A percentile compares a stretch with the other conserved stretches of the same genome.
Evolutionary conservation across 2,797 vertebrate genomes (phyloP).

Genomic region (Catamblyrhynchus diadema): DNA sequence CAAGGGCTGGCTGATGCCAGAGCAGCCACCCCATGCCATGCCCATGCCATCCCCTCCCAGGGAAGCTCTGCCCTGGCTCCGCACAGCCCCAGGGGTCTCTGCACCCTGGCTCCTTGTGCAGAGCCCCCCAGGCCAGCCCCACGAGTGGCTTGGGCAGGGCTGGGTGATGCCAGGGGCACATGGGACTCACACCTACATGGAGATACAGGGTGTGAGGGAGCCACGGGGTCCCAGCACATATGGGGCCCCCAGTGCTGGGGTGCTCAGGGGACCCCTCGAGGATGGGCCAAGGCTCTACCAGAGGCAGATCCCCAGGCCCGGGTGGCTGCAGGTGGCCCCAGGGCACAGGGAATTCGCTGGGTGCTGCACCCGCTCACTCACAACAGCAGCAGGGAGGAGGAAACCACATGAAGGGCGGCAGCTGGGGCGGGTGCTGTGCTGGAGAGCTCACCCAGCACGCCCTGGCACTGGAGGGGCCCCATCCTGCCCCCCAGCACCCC

Average conservation of each 20-base stretch:
- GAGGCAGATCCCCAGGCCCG: rapidly evolving
- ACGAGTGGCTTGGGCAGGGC: not conserved
- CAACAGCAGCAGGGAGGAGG: not conserved
- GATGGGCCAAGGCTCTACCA: not conserved
- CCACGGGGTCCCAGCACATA: rapidly evolving
- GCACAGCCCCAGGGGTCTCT: rapidly evolving
- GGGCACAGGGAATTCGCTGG: not conserved
- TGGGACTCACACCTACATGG: rapidly evolving
- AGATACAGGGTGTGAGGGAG: not conserved
- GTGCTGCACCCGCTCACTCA: not conserved
- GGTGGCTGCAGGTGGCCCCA: not conserved
- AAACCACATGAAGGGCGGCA: slow-evolving; percentile 19
- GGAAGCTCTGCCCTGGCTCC: not conserved
- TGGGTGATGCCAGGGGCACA: not conserved
- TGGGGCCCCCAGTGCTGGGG: rapidly evolving
- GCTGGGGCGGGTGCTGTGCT: rapidly evolving
- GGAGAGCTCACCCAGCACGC: rapidly evolving
- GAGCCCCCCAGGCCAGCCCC: not conserved
- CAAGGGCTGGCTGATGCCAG: not conserved
- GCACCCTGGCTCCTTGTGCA: not conserved
- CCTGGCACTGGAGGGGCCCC: not conserved
- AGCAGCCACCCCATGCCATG: not conserved
- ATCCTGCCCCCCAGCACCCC: not conserved
- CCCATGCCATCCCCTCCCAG: not conserved
- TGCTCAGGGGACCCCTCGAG: rapidly evolving